Evolutionary conservation across 2,888 invertebrate genomes (phyloP), one percentile per base, ranked within the genome.

Genomic region (Acleris sparsana): DNA sequence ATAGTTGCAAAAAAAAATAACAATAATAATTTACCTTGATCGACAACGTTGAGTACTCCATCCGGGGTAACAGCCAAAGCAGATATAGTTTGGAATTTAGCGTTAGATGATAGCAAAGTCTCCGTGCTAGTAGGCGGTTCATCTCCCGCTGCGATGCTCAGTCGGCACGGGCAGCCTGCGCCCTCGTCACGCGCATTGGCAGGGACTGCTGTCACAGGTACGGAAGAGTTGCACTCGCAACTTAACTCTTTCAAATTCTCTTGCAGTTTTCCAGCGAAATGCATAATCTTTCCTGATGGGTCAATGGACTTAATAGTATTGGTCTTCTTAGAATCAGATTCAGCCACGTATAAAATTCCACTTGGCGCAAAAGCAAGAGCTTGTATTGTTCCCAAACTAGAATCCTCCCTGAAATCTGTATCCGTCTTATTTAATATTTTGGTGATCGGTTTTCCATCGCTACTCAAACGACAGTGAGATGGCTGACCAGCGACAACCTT

Each of bases 401-500:
- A 94, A 67, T 95, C 95, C 67, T 94, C 93, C 68, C 95, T 94
- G 72, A 93, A 93, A 53, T 92, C 92, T 39, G 93, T 89, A 56
- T 87, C 94, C 29, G 91, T 91, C 68, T 92, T 88, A 62, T 92
- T 91, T 9, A 82, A 71, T 3, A 76, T 70, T 73, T 91, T 92
- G 9, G 76, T 79, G 13, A 88, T 79, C 48, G 89, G 89, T 78
- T 92, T 93, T 44, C 90, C 92, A 63, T 91, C 92, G 69, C 80
- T 89, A 68, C 94, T 94, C 55, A 94, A 92, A 62, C 96, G 95
- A 81, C 99, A 99, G 83, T 99, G 98, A 33, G 98, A 93, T 16
- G 98, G 98, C 62, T 97, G 96, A n/a, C 99, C 99, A 53, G 98
- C 99, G 2, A 98, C 97, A 0, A 99, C 97, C 80, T 97, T 96